Evolutionary conservation across 53 echinoderm and acorn worm species (phyloP), one percentile per base, ranked within the genome.

Genomic region (Paracentrotus lividus): DNA sequence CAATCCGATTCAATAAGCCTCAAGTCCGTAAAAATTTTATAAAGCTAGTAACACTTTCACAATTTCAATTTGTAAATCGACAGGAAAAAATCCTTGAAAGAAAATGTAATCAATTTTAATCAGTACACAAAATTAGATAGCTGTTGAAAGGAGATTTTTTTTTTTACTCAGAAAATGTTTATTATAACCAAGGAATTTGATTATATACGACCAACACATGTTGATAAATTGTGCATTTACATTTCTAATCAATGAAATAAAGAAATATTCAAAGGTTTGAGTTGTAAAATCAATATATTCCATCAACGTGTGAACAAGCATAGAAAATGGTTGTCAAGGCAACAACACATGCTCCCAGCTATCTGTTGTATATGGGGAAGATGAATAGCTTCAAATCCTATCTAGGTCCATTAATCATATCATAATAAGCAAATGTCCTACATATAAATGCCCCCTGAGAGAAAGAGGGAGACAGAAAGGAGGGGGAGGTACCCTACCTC

Each of bases 371-470:
- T n/a, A n/a, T 2, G 38, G 72, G 18, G 36, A 38, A 5, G 72
- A 8, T 40, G 32, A 6, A 72, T 38, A 18, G 72, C 15, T 72
- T 36, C 72, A 32, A 72, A 72, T 72, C 72, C 27, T 72, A 72
- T 72, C 72, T 72, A 40, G 72, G 72, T 72, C 72, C 72, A 72
- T 72, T 72, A 36, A 72, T 72, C 72, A 72, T 20, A 36, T 72
- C 40, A 72, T 72, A 36, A 72, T 72, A 36, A 72, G 36, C 32
- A 72, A 8, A 72, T 72, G 72, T 72, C 72, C 72, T 38, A 36
- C 72, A 72, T 72, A 40, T 40, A 72, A 32, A 69, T 38, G 38
- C 14, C 72, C 38, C 72, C 64, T 29, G 64, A 31, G 64, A 64
- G 64, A 18, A 9, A 29, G 64, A 64, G 64, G 64, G 64, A 64